A percentile compares a stretch with the other conserved stretches of the same genome.
phyloP scores from a whole-genome alignment of 2,797 vertebrate genomes.

The Calcarius lapponicus region DNA sequence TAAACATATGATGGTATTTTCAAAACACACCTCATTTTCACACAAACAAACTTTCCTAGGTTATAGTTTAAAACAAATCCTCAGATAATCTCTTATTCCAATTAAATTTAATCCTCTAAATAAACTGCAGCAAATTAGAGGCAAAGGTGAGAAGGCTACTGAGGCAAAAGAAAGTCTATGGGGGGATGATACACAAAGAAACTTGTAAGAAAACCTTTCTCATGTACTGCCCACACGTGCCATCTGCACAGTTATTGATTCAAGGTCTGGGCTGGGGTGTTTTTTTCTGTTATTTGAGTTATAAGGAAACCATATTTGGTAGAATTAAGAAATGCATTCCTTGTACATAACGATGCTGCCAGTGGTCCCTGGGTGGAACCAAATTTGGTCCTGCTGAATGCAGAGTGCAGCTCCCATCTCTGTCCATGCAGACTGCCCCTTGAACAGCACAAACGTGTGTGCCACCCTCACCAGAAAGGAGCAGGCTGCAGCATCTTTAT shows the following conservation, averaged over 20 bases:
- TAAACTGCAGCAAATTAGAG: neutral
- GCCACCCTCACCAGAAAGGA: neutral
- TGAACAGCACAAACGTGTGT: neutral
- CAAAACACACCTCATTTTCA: neutral
- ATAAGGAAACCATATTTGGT: neutral
- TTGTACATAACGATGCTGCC: rapidly evolving
- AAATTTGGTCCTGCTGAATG: neutral
- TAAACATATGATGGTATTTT: neutral
- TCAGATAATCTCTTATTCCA: constrained; percentile 3
- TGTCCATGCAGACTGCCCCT: neutral
- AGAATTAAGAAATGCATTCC: neutral
- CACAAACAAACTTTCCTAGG: neutral
- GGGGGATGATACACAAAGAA: neutral
- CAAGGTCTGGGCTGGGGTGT: neutral
- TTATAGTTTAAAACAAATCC: neutral
- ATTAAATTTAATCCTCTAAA: constrained; percentile 29
- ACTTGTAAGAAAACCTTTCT: neutral
- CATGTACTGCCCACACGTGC: neutral
- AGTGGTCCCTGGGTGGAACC: neutral
- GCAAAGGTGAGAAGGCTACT: neutral
- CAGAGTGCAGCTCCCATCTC: neutral
- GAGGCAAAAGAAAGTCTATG: neutral
- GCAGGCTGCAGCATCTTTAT: neutral
- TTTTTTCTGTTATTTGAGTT: neutral
- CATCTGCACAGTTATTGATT: neutral